Evolutionary conservation across 2,113 vertebrate genomes (phyloP).

Genomic region (Chaetodon auriga): DNA sequence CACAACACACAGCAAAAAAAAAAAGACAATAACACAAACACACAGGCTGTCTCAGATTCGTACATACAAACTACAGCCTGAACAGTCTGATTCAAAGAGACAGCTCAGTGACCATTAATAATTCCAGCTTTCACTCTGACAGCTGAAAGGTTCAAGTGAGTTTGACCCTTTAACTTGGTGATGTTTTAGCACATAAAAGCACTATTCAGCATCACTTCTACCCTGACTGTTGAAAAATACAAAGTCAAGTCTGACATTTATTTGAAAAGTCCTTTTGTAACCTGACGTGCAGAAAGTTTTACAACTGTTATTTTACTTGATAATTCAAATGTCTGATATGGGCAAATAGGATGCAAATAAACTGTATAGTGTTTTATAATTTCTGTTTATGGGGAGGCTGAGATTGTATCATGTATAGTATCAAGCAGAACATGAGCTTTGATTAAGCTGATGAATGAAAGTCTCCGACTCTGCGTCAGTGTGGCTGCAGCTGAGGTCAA

Average conservation of each 20-base stretch:
- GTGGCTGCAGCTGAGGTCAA: slow-evolving; percentile 30
- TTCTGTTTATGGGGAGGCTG: background rate
- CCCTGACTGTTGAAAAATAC: background rate
- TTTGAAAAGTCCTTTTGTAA: background rate
- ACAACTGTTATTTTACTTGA: background rate
- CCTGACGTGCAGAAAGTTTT: background rate
- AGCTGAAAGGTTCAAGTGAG: slow-evolving; percentile 50
- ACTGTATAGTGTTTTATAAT: background rate
- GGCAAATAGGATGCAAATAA: background rate
- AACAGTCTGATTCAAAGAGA: slow-evolving; percentile 41
- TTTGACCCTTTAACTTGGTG: slow-evolving; percentile 51
- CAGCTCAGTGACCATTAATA: slow-evolving; percentile 62
- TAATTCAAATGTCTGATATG: background rate
- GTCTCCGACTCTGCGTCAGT: background rate
- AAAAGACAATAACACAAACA: slow-evolving; percentile 20
- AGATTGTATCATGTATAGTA: too few relatives aligned
- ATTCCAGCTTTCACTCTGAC: slow-evolving; percentile 50
- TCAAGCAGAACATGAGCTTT: background rate
- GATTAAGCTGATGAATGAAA: background rate
- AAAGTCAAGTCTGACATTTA: background rate
- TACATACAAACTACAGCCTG: background rate
- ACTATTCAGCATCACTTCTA: slow-evolving; percentile 9
- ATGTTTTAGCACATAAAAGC: slow-evolving; percentile 45
- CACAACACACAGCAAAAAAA: background rate
- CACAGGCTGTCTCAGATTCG: background rate